Conservation (phyloP, 2,888 invertebrate genomes). For the Muschampia plurimacula region DNA sequence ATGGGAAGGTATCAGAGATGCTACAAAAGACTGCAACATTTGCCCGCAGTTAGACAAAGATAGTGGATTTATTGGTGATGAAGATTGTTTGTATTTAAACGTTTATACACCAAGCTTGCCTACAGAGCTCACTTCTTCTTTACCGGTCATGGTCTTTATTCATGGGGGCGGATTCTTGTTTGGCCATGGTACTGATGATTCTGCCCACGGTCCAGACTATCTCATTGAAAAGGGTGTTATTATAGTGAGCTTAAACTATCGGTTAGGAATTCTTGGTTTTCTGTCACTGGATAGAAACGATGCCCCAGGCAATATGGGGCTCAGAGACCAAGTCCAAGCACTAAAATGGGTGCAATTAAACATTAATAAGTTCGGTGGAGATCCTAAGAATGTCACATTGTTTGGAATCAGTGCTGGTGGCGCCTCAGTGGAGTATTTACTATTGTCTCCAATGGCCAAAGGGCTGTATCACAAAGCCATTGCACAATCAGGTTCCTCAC, state of each 20-base stretch:
- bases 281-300: conserved; percentile 69
- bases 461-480: conserved; percentile 84
- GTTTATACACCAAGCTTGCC: conserved; percentile 86
- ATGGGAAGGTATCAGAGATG: conserved; percentile 88
- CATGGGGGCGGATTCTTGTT: conserved; percentile 80
- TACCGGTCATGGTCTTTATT: conserved; percentile 78
- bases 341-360: conserved; percentile 82
- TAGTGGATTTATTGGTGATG: conserved; percentile 82
- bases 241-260: conserved; percentile 74
- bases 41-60: conserved; percentile 88
- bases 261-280: conserved; percentile 78
- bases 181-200: conserved; percentile 73
- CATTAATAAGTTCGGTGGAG: conserved; percentile 72
- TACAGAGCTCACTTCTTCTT: conserved; percentile 42
- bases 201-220: conserved; percentile 72
- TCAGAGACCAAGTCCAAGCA: conserved; percentile 82
- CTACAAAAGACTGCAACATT: conserved; percentile 85
- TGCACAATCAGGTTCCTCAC: conserved; percentile 81
- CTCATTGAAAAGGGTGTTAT: conserved; percentile 74
- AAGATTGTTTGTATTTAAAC: conserved; percentile 89
- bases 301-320: conserved; percentile 80
- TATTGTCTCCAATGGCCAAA: conserved; percentile 72
- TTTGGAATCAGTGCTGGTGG: conserved; percentile 84
- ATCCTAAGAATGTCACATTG: conserved; percentile 70
- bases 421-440: conserved; percentile 74